phyloP scores from a whole-genome alignment of 2,113 vertebrate species.

The Telmatochromis sp. region DNA sequence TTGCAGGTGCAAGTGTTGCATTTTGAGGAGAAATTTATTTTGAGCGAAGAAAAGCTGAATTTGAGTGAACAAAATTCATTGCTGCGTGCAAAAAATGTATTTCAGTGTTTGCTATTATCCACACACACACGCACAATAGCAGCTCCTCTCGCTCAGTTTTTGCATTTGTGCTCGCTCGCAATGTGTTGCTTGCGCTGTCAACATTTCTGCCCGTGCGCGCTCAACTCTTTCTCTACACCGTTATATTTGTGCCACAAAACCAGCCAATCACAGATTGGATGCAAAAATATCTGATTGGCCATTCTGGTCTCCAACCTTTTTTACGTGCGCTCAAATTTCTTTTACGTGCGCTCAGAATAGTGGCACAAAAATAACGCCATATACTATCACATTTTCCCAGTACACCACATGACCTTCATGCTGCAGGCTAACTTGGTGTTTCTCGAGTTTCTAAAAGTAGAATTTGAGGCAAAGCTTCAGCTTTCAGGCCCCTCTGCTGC shows the following conservation, averaged over 20 bases:
- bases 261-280: too few species aligned
- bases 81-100: neutral
- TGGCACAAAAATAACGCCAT: neutral
- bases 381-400: neutral
- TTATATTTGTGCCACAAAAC: too few species aligned
- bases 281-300: too few species aligned
- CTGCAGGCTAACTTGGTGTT: neutral
- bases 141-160: neutral
- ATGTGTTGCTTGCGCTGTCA: rapidly evolving
- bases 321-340: neutral
- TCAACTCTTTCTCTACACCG: too few species aligned
- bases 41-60: neutral
- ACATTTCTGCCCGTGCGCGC: neutral
- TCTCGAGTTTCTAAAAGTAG: neutral
- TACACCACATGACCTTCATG: neutral
- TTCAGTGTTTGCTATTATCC: too few species aligned
- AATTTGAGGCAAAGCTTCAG: neutral
- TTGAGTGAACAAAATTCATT: neutral
- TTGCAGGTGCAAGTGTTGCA: neutral
- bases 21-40: neutral
- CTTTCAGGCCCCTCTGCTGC: neutral
- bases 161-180: neutral
- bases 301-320: neutral
- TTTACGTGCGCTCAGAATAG: neutral
- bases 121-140: neutral